Evolutionary conservation across 2,888 invertebrate species (phyloP).

Genomic region (Nycteola revayana): DNA sequence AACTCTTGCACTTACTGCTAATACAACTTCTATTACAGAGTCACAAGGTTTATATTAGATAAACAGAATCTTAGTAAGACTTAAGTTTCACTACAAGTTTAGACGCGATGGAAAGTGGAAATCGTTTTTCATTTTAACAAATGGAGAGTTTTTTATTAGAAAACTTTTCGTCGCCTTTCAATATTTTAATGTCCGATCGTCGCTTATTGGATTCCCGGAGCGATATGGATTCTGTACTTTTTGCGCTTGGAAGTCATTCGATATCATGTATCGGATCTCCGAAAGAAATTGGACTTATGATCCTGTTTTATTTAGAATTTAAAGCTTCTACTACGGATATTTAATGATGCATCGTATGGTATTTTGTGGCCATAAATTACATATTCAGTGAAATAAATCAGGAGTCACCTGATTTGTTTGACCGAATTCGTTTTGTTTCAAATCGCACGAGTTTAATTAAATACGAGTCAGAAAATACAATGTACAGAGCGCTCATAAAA

Average conservation of each 20-base stretch:
- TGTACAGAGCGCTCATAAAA: too few species aligned
- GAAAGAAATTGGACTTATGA: not conserved
- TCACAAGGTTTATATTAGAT: constrained; percentile 20
- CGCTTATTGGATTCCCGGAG: constrained; percentile 52
- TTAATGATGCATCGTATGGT: too few species aligned
- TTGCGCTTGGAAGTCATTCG: constrained; percentile 11
- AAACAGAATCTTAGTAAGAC: constrained; percentile 7
- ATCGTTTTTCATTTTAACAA: constrained; percentile 60
- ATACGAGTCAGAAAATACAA: too few species aligned
- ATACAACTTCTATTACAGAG: constrained; percentile 17
- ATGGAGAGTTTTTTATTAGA: constrained; percentile 61
- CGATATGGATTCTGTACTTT: constrained; percentile 16
- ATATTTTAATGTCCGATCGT: constrained; percentile 51
- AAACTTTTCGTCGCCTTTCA: constrained; percentile 58
- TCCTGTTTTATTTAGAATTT: too few species aligned
- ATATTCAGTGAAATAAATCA: too few species aligned
- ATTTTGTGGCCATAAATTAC: too few species aligned
- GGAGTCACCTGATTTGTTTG: too few species aligned
- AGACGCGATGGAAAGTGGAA: constrained; percentile 33
- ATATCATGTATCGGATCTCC: constrained; percentile 15
- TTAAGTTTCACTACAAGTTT: constrained; percentile 20
- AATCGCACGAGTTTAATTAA: too few species aligned
- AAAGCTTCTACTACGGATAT: too few species aligned
- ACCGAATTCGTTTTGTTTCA: too few species aligned
- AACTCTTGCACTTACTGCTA: constrained; percentile 9